Conservation (phyloP, 1,140 invertebrate species). For the Trissolcus basalis region DNA sequence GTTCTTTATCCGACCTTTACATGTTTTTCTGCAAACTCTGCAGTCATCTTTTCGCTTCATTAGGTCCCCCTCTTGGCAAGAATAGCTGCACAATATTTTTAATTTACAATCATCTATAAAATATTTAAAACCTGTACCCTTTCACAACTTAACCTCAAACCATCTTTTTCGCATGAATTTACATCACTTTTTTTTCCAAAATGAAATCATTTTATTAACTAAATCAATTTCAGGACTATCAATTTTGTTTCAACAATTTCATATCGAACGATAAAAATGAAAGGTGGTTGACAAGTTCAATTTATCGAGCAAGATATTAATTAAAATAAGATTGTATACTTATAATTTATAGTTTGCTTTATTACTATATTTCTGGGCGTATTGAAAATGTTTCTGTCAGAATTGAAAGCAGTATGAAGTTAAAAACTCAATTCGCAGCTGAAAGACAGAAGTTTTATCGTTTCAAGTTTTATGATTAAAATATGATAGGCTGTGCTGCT, state of each 20-base stretch:
- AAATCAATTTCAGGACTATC: too few relatives aligned
- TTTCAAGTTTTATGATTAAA: slow-evolving; percentile 39
- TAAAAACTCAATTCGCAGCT: slow-evolving; percentile 25
- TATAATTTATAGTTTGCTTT: too few relatives aligned
- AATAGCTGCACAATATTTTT: slow-evolving; percentile 49
- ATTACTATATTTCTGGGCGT: too few relatives aligned
- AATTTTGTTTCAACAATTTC: too few relatives aligned
- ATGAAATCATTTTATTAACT: too few relatives aligned
- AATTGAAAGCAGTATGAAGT: slow-evolving; percentile 28
- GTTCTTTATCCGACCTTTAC: slow-evolving; percentile 46
- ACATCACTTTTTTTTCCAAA: too few relatives aligned
- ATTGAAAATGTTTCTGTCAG: too few relatives aligned
- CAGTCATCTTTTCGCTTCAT: slow-evolving; percentile 41
- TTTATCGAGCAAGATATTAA: too few relatives aligned
- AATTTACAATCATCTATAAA: slow-evolving; percentile 45
- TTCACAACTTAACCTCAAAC: background rate
- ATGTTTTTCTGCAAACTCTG: slow-evolving; percentile 40
- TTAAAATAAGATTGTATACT: too few relatives aligned
- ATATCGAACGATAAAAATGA: too few relatives aligned
- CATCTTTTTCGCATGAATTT: too few relatives aligned
- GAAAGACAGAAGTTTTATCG: slow-evolving; percentile 33
- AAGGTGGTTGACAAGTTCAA: too few relatives aligned
- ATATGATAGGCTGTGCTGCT: slow-evolving; percentile 21
- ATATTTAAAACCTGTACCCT: background rate
- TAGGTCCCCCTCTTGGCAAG: slow-evolving; percentile 39